Conservation (phyloP, 2,888 invertebrate genomes). For the Cybosia mesomella region DNA sequence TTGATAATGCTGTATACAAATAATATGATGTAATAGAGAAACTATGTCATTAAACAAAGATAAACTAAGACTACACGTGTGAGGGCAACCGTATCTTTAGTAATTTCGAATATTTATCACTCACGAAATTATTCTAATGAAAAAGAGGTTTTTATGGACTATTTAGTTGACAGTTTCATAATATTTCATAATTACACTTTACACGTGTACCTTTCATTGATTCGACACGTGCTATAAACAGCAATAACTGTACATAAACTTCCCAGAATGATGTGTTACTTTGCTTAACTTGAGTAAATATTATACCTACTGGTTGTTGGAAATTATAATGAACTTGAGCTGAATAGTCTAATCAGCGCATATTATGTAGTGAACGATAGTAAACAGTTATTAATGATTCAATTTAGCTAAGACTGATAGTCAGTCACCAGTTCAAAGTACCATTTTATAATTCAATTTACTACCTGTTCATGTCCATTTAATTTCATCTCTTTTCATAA, state of each 20-base stretch:
- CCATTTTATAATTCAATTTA: neutral
- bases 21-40: neutral
- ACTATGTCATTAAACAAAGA: neutral
- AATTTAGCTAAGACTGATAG: neutral
- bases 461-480: no score
- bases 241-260: neutral
- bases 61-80: neutral
- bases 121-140: neutral
- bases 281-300: neutral
- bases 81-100: neutral
- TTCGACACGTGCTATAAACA: conserved; percentile 5
- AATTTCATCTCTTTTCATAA: no score
- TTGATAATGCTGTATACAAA: no score
- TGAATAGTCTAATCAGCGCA: conserved; percentile 1
- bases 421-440: neutral
- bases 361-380: neutral
- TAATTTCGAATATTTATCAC: neutral
- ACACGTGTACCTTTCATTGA: neutral
- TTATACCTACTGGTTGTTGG: neutral
- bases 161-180: neutral
- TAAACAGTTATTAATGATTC: conserved; percentile 3
- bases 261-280: neutral
- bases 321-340: conserved; percentile 11
- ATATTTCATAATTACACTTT: neutral
- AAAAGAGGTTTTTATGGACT: neutral